Evolutionary conservation across 2,888 invertebrate species (phyloP), one percentile per base, ranked within the genome.

Genomic region (Parochlus steinenii): DNA sequence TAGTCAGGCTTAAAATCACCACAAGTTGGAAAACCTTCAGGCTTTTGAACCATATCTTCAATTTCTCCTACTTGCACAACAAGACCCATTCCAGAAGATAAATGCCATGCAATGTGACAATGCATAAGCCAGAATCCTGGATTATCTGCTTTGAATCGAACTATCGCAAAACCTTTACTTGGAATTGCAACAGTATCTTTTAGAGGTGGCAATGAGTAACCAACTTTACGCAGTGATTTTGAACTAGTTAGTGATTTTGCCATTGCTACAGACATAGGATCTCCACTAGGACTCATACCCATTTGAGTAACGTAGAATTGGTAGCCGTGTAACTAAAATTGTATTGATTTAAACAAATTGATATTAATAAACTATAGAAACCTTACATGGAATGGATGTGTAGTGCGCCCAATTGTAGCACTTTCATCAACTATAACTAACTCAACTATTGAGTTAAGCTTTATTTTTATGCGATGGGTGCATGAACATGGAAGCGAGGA

Each of bases 271-370:
- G 42, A 47, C 47, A 49, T 48, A 20, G 42, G 48, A 23, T 32
- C 27, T 5, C 41, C 44, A 10, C 27, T 32, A 18, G 46, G 42
- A 42, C 42, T 42, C 37, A 45, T 46, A 23, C 49, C 49, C 41
- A 49, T 43, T 33, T 46, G 47, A 38, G 48, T 50, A 33, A 58
- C 51, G 47, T 51, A 48, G 43, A 58, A 55, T 40, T 47, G 47
- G 47, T 53, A 46, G 19, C 51, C 52, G 45, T 51, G 55, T 41
- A 55, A 47, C 48, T 58, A 58, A 42, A 53, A 52, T 35, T 58
- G 54, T 50, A 40, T 41, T 38, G 48, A 48, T 45, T 50, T 51
- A 42, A 53, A n/a, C n/a, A n/a, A n/a, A n/a, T n/a, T n/a, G n/a
- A n/a, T n/a, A n/a, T n/a, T n/a, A n/a, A n/a, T n/a, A 52, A 32